Evolutionary conservation across 2,888 invertebrate genomes (phyloP).

Genomic region (Microdon myrmicae): DNA sequence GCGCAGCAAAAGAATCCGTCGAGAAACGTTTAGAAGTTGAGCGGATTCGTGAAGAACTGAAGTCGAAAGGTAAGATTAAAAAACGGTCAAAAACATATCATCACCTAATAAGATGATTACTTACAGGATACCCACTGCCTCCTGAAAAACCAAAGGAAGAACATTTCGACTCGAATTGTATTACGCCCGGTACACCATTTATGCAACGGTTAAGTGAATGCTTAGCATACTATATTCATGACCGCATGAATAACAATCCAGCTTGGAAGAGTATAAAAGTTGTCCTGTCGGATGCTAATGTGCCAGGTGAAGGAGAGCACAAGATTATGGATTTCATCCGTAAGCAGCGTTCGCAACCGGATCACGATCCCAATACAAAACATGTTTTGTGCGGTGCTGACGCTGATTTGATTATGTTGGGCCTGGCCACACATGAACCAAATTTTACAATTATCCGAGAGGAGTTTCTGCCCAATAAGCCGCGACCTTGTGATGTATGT

Average conservation of each 20-base stretch:
- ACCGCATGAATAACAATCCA: constrained; percentile 84
- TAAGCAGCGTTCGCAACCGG: constrained; percentile 91
- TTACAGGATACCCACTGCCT: constrained; percentile 75
- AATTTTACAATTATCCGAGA: constrained; percentile 99
- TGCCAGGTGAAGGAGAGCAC: constrained; percentile 98
- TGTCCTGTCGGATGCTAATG: constrained; percentile 98
- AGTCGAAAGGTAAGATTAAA: constrained; percentile 69
- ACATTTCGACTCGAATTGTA: constrained; percentile 99
- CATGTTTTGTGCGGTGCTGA: constrained; percentile 99
- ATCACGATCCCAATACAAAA: constrained; percentile 97
- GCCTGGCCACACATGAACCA: constrained; percentile 97
- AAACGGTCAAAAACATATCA: not conserved
- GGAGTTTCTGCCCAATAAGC: constrained; percentile 98
- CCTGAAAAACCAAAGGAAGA: constrained; percentile 90
- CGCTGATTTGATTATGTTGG: constrained; percentile 97
- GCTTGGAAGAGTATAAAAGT: constrained; percentile 95
- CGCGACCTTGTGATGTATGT: constrained; percentile 95
- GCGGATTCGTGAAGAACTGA: constrained; percentile 79
- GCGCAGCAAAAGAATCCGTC: constrained; percentile 92
- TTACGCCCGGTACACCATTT: constrained; percentile 98
- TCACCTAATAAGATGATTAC: not conserved
- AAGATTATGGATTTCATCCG: constrained; percentile 99
- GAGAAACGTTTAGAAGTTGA: constrained; percentile 90
- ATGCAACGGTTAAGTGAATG: constrained; percentile 90
- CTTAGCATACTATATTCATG: constrained; percentile 70